These are phyloP conservation scores for Ammodramus savannarum DNA, from an alignment of 2,113 vertebrate species.

Conservation along the genomic window DNA sequence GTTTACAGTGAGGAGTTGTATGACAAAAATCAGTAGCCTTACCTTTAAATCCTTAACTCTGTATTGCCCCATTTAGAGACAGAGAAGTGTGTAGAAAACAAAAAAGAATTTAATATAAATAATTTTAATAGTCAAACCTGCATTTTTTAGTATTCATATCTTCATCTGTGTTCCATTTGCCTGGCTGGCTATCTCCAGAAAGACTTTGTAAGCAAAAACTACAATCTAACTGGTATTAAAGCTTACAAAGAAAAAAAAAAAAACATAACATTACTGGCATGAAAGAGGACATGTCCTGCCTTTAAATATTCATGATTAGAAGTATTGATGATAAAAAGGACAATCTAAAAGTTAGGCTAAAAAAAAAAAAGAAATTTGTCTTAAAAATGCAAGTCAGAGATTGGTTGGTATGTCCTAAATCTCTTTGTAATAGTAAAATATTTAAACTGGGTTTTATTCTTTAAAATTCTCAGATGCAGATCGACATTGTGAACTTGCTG, in stretches of 20 bases:
- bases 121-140: not conserved
- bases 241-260: not conserved
- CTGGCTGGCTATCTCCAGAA: not conserved
- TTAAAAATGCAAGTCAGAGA: not conserved
- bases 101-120: not conserved
- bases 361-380: not conserved
- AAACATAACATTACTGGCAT: not conserved
- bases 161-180: constrained; percentile 5
- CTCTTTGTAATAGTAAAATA: not conserved
- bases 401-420: not conserved
- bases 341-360: not conserved
- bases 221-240: not conserved
- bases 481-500: constrained; percentile 86
- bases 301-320: not conserved
- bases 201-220: not conserved
- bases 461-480: constrained; percentile 86
- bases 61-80: not conserved
- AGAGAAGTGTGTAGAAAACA: not conserved
- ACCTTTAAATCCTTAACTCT: not conserved
- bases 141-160: not conserved
- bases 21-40: not conserved
- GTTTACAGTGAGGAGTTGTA: not conserved
- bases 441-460: constrained; percentile 27
- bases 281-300: not conserved
- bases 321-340: not conserved